Conservation (phyloP, 1,140 invertebrate species). For the Neodiprion fabricii region DNA sequence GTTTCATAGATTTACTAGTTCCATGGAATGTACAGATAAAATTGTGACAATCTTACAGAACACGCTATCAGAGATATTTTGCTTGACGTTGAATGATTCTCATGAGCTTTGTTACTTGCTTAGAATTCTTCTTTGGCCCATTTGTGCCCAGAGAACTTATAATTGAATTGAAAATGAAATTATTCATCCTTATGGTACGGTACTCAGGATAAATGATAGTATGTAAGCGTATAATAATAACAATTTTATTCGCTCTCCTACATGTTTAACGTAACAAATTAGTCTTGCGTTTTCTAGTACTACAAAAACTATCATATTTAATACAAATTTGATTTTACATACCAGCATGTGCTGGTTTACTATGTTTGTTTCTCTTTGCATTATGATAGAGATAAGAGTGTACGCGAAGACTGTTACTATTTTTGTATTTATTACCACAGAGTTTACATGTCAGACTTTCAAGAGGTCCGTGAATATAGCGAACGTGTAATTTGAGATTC, state of each 20-base stretch:
- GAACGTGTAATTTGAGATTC: slow-evolving; percentile 59
- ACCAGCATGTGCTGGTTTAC: slow-evolving; percentile 39
- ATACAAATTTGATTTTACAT: slow-evolving; percentile 31
- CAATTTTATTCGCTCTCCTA: neutral
- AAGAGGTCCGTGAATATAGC: slow-evolving; percentile 58
- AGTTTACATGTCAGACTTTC: slow-evolving; percentile 60
- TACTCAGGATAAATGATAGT: slow-evolving; percentile 10
- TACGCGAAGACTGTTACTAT: slow-evolving; percentile 61
- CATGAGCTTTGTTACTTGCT: slow-evolving; percentile 3
- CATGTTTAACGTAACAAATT: neutral
- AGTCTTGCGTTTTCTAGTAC: neutral
- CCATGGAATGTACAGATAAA: neutral
- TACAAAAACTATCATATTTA: neutral
- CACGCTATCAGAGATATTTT: slow-evolving; percentile 16
- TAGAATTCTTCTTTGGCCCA: neutral
- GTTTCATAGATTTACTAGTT: no score
- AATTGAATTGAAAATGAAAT: neutral
- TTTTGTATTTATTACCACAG: slow-evolving; percentile 61
- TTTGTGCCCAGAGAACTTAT: slow-evolving; percentile 10
- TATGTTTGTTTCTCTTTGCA: slow-evolving; percentile 53
- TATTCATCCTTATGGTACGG: neutral
- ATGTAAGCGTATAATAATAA: neutral
- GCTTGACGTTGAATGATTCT: slow-evolving; percentile 4
- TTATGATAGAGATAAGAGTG: slow-evolving; percentile 63
- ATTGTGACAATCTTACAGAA: slow-evolving; percentile 10